Percentiles rank a stretch among this genome's conserved stretches.
These are phyloP conservation scores for Rhadina sibilatrix DNA, from an alignment of 2,113 vertebrate genomes.

Conservation along the genomic window DNA sequence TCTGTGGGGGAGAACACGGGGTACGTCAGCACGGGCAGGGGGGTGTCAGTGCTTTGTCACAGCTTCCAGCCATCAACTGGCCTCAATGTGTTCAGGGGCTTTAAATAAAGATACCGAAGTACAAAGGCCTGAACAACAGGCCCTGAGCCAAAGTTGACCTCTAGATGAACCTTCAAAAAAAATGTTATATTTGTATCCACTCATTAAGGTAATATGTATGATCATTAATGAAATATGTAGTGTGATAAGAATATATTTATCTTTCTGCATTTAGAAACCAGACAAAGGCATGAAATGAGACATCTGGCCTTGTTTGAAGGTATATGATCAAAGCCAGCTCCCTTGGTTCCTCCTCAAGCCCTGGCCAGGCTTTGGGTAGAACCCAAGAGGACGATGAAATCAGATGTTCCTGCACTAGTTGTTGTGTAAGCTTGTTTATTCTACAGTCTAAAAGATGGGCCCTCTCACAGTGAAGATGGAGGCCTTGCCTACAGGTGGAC, in stretches of 20 bases:
- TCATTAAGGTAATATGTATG: neutral
- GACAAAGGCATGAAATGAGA: neutral
- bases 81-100: neutral
- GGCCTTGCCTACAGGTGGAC: neutral
- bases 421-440: neutral
- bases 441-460: neutral
- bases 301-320: neutral
- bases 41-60: rapidly evolving
- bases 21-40: neutral
- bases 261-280: neutral
- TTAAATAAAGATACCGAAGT: neutral
- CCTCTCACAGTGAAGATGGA: neutral
- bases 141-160: neutral
- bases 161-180: neutral
- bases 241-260: neutral
- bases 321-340: neutral
- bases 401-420: neutral
- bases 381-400: neutral
- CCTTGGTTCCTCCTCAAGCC: neutral
- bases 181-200: neutral
- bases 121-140: neutral
- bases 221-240: neutral
- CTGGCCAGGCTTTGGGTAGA: too few relatives aligned
- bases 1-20: slow-evolving; percentile 55
- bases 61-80: neutral